These are phyloP conservation scores for Cotesia typhae DNA, from an alignment of 1,140 invertebrate species.

Conservation along the genomic window DNA sequence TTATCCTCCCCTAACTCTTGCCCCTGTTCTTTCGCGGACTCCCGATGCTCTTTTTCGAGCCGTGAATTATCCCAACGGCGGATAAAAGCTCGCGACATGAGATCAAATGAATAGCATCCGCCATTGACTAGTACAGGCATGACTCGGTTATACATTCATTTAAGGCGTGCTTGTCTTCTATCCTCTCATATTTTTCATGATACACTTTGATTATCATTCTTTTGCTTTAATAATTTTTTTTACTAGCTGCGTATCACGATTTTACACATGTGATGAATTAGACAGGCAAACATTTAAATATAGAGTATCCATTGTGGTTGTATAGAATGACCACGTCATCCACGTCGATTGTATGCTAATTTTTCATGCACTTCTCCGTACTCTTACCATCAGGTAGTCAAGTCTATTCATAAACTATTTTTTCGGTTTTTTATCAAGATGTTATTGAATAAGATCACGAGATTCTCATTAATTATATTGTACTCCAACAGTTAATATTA, in stretches of 20 bases:
- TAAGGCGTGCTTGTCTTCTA: too few species aligned
- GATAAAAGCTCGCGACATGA: slow-evolving; percentile 10
- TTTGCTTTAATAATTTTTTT: slow-evolving; percentile 3
- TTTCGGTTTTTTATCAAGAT: slow-evolving; percentile 11
- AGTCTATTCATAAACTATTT: not conserved
- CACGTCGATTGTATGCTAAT: slow-evolving; percentile 59
- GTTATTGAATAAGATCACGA: slow-evolving; percentile 2
- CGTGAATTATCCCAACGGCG: slow-evolving; percentile 7
- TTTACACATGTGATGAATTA: slow-evolving; percentile 18
- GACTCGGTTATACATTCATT: not conserved
- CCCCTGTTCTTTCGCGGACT: slow-evolving; percentile 18
- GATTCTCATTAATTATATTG: too few species aligned
- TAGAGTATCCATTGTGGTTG: slow-evolving; percentile 4
- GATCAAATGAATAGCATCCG: not conserved
- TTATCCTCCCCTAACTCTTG: too few species aligned
- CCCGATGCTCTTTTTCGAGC: not conserved
- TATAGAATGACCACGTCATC: not conserved
- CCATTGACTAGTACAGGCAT: not conserved
- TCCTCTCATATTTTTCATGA: too few species aligned
- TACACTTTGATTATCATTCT: not conserved
- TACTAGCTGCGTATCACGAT: not conserved
- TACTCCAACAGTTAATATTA: too few species aligned
- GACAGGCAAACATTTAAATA: slow-evolving; percentile 15
- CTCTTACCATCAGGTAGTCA: not conserved
- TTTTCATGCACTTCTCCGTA: slow-evolving; percentile 5